These are phyloP conservation scores for Hippocampus mohnikei DNA, from an alignment of 2,113 vertebrate species.

Conservation along the genomic window DNA sequence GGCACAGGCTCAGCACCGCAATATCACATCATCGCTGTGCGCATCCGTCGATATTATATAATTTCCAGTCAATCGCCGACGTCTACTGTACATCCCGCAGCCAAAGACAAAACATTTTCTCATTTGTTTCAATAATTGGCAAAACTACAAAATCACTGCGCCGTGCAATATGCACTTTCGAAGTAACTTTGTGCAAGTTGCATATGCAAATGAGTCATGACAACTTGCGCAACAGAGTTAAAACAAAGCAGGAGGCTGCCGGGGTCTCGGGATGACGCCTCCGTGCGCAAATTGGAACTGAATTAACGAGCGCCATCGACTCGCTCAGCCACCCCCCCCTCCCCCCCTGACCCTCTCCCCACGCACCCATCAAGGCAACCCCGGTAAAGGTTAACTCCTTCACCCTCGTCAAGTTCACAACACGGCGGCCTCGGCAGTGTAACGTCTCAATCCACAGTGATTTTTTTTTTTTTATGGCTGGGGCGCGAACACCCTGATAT, in stretches of 20 bases:
- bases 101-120: neutral
- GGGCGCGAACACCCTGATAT: constrained; percentile 66
- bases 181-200: neutral
- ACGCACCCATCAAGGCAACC: constrained; percentile 13
- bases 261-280: constrained; percentile 1
- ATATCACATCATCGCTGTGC: neutral
- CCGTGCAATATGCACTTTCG: neutral
- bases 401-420: constrained; percentile 34
- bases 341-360: neutral
- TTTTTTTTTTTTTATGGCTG: constrained; percentile 47
- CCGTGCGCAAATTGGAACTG: constrained; percentile 1
- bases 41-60: neutral
- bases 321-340: neutral
- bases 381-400: constrained; percentile 45
- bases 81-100: neutral
- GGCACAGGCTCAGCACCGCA: neutral
- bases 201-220: neutral
- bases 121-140: neutral
- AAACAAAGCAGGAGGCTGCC: constrained; percentile 1
- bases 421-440: constrained; percentile 38
- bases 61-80: neutral
- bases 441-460: constrained; percentile 62
- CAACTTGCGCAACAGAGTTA: neutral
- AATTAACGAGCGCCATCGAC: constrained; percentile 17
- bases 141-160: neutral